Evolutionary conservation across 2,113 vertebrate species (phyloP), one percentile per base, ranked within the genome.

Genomic region (Galbula dea): DNA sequence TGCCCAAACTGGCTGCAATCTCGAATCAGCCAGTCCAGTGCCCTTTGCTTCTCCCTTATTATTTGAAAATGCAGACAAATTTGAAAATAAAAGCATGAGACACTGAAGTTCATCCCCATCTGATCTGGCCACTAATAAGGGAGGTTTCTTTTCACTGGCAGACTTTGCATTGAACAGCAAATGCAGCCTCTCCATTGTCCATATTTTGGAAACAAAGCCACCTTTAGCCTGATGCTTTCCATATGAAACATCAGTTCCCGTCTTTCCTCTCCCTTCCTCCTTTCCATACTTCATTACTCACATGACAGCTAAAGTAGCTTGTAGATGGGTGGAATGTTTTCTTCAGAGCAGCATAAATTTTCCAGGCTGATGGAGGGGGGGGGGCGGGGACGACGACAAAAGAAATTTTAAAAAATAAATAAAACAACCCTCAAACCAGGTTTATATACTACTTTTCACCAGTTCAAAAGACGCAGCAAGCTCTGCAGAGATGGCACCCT

Each of bases 161-260:
- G 34, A 74, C 73, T 76, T 89, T 83, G 79, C 85, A 86, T 54
- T 86, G 81, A 78, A 77, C 67, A 88, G 86, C 88, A 86, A 91
- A 83, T 1, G 18, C 68, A 91, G 92, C 43, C 39, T 83, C 71
- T 95, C 69, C 57, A n/a, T 36, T 32, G 34, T 89, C 81, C 86
- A 95, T 57, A 49, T 87, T 48, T 96, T 58, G 62, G 79, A 95
- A 96, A 96, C 88, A 87, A 97, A 96, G 81, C 66, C 85, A 89
- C 72, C 96, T 86, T 72, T 90, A 59, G 81, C 48, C 45, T 86
- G 75, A 91, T 83, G 79, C 71, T 95, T 95, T 96, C 89, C 93
- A 66, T 72, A 88, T 58, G 83, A 96, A 97, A 93, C 45, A 80
- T 45, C 62, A 90, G 49, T 55, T 89, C 85, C 54, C 67, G 74